Evolutionary conservation across 2,113 vertebrate species (phyloP), one percentile per base, ranked within the genome.

Genomic region (Phylloscopus trochilus): DNA sequence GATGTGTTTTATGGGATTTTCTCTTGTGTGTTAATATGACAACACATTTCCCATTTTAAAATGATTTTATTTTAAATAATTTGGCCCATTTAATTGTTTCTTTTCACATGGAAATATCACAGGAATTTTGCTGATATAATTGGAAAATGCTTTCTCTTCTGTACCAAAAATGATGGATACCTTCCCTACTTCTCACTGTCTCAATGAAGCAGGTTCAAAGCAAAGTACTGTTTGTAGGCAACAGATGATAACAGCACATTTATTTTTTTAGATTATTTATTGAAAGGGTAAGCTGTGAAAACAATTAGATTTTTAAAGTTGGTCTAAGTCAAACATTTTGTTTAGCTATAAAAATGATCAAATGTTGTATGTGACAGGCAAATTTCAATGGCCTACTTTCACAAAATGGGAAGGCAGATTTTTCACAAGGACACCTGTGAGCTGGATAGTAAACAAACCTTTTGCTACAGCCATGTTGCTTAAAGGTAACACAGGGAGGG

Each of bases 301-400:
- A 82, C 73, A 81, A 77, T 75, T 55, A 88, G n/a, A 78, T 90
- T 93, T 82, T 86, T 41, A 63, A 92, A 92, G 47, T 88, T 66
- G 67, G 19, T 28, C 5, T 37, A 81, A 90, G 69, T 94, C 52
- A 86, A 88, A 63, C 63, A 68, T 70, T 86, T 90, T 93, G 39
- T 83, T 88, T 83, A 68, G 59, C 79, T 60, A 52, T 68, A 86
- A 83, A 94, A 94, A 64, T 81, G 72, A 94, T 89, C 82, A 92
- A 90, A 86, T 88, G 7, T 83, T 92, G 8, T 15, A 49, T 47
- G 19, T 56, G 76, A 86, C 0, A 0, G 60, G 79, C 13, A 92
- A 80, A 88, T 56, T 74, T 28, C n/a, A 60, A 41, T 33, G 60
- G 52, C 51, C 64, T 90, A 44, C 24, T 90, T 93, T 81, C 37